Evolutionary conservation across 2,797 vertebrate species (phyloP).

Genomic region (Perdix hodgsoniae): DNA sequence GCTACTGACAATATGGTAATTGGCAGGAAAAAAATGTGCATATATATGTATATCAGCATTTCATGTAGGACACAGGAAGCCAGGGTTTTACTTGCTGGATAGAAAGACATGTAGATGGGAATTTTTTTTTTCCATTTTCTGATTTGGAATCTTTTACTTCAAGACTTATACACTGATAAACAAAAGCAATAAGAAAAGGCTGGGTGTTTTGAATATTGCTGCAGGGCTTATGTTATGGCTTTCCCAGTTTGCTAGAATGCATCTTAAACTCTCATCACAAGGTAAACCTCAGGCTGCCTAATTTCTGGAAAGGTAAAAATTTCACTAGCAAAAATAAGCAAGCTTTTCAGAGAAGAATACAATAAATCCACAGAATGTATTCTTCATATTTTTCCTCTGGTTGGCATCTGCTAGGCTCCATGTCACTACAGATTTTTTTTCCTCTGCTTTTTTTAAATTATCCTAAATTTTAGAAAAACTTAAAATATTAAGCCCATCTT

Average conservation of each 20-base stretch:
- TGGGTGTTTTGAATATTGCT: conserved; percentile 1
- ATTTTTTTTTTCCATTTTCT: conserved; percentile 37
- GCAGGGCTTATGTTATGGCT: background rate
- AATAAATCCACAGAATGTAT: conserved; percentile 24
- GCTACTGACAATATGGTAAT: conserved; percentile 7
- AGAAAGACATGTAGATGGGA: background rate
- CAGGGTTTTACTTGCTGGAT: background rate
- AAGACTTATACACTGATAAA: conserved; percentile 1
- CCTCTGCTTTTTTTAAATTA: background rate
- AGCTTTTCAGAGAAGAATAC: background rate
- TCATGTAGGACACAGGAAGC: background rate
- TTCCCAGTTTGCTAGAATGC: background rate
- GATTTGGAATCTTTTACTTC: conserved; percentile 9
- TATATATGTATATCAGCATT: background rate
- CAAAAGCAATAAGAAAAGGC: background rate
- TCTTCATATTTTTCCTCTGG: conserved; percentile 31
- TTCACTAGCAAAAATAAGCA: background rate
- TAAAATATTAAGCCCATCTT: background rate
- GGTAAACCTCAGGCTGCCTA: conserved; percentile 14
- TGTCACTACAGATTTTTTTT: conserved; percentile 6
- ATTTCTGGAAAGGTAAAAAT: conserved; percentile 47
- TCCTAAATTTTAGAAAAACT: background rate
- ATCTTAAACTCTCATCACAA: background rate
- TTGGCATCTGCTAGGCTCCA: conserved; percentile 28
- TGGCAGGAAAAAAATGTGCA: background rate